Conservation (phyloP, 53 echinoderm and acorn worm genomes). For the Pentamera pediparva region DNA sequence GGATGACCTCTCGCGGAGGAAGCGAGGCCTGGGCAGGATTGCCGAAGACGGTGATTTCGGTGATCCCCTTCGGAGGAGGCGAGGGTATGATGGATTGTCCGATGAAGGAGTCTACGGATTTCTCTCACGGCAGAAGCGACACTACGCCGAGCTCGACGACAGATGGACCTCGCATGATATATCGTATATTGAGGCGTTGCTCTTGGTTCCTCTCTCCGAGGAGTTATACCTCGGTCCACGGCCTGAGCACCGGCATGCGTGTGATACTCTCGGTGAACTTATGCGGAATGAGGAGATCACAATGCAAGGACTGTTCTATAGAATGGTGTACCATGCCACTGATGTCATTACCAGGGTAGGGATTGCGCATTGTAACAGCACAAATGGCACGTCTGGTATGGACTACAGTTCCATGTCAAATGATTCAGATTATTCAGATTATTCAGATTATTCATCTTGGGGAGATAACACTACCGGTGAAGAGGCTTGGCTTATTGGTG, state of each 20-base stretch:
- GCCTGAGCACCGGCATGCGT: too few relatives aligned
- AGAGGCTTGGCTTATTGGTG: constrained; percentile 29
- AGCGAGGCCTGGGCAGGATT: neutral
- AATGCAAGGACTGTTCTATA: neutral
- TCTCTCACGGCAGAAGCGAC: too few relatives aligned
- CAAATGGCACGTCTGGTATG: neutral
- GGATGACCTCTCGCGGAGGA: too few relatives aligned
- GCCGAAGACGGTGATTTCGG: neutral
- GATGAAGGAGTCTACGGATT: too few relatives aligned
- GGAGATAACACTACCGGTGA: neutral
- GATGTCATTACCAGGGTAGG: neutral
- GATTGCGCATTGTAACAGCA: neutral
- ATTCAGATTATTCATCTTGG: neutral
- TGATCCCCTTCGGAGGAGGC: too few relatives aligned
- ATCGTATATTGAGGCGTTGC: neutral
- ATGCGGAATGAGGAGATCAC: neutral
- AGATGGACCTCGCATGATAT: too few relatives aligned
- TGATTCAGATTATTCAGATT: neutral
- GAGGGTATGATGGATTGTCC: too few relatives aligned
- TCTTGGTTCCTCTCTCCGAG: neutral
- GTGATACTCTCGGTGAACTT: neutral
- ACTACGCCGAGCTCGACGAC: too few relatives aligned
- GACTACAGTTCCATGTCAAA: neutral
- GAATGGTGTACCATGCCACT: constrained; percentile 8
- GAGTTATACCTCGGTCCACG: too few relatives aligned